phyloP scores from a whole-genome alignment of 2,113 vertebrate genomes.

The Arvicanthis niloticus region DNA sequence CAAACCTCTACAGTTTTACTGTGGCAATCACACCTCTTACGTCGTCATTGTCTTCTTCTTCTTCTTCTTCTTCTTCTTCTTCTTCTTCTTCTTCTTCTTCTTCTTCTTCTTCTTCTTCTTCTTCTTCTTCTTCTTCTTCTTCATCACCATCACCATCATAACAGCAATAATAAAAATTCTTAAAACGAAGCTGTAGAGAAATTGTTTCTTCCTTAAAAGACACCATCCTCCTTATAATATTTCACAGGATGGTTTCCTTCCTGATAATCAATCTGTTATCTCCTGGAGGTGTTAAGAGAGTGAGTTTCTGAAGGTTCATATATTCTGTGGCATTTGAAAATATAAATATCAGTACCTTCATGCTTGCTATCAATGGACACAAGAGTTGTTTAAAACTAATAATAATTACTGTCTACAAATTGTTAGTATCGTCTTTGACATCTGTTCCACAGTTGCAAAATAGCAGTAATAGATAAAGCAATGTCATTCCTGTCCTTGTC shows the following conservation, averaged over 20 bases:
- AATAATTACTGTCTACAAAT: not conserved
- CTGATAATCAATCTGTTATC: not conserved
- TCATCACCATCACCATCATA: not conserved
- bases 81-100: too few species aligned
- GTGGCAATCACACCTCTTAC: not conserved
- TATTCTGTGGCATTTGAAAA: not conserved
- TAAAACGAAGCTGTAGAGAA: not conserved
- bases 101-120: too few species aligned
- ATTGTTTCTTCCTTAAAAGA: rapidly evolving
- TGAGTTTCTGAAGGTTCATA: not conserved
- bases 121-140: too few species aligned
- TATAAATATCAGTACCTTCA: not conserved
- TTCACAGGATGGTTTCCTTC: not conserved
- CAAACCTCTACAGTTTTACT: not conserved
- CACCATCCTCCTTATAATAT: not conserved
- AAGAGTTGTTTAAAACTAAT: not conserved
- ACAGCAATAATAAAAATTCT: not conserved
- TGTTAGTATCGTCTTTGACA: not conserved
- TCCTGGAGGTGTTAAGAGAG: not conserved
- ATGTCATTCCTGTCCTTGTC: not conserved
- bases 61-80: too few species aligned
- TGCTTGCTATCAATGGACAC: not conserved
- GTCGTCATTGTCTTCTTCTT: not conserved
- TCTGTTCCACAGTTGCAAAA: not conserved
- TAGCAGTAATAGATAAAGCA: not conserved